Conservation (phyloP, 2,113 vertebrate species). For the Callithrix jacchus region DNA sequence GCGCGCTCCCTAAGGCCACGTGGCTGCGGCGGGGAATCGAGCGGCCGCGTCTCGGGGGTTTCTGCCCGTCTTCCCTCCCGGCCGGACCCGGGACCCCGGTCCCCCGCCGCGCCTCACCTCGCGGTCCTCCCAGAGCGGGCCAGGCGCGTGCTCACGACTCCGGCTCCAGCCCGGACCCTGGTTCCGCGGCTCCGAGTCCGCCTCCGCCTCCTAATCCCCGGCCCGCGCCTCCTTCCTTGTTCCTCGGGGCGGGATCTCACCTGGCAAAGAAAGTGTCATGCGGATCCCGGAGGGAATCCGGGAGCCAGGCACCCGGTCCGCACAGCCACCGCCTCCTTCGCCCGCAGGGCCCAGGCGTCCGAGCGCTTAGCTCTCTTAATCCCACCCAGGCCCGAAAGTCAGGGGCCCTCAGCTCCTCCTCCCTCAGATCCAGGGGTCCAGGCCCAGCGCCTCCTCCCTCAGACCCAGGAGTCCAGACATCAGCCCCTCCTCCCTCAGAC, state of each 20-base stretch:
- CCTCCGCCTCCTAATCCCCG: neutral
- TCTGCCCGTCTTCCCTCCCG: neutral
- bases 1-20: neutral
- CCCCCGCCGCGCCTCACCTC: constrained; percentile 32
- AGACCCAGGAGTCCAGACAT: no score
- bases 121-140: neutral
- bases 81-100: neutral
- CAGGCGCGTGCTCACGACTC: neutral
- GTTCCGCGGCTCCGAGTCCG: neutral
- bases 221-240: neutral
- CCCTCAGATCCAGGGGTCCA: neutral
- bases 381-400: neutral
- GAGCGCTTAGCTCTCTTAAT: neutral
- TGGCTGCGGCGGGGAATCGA: neutral
- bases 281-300: neutral
- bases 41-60: fast-evolving
- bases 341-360: neutral
- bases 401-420: neutral
- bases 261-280: constrained; percentile 40
- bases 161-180: neutral
- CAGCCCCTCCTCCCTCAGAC: neutral
- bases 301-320: neutral
- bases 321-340: neutral
- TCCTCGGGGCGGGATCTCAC: constrained; percentile 33
- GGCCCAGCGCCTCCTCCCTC: neutral